Base-by-base conservation (phyloP, 1,140 invertebrate genomes). In the Tetragnatha versicolor region DNA sequence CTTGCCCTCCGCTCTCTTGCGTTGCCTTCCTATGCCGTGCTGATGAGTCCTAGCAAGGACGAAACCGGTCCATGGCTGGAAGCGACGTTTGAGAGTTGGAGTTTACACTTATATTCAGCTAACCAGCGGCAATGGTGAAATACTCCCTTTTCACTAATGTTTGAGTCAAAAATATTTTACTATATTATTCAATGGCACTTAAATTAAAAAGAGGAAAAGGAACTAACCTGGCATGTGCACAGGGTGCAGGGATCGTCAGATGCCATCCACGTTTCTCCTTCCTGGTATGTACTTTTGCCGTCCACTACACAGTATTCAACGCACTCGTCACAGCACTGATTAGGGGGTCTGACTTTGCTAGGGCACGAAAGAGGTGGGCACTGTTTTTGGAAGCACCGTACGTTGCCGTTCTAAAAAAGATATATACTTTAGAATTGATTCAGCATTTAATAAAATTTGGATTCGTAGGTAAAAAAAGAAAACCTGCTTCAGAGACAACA, bases 221-320 rank as follows among this genome's bases (percentile, higher is more conserved):
- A 22, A 29, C 22, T 89, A 88, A 93, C 91, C 89, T 91, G 91
- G 87, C 92, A 93, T 86, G 90, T 90, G 88, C 92, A 93, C 72
- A 89, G 88, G 81, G 90, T 89, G 87, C 92, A 93, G 65, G 89
- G 88, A 85, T 92, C 90, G 82, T 89, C 85, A 60, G 89, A 86
- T 66, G 89, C 88, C 81, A 88, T 27, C 79, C 79, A 80, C 31
- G 47, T 37, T 35, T 85, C 89, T 81, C 88, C 91, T 68, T 75
- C 53, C 7, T 65, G 37, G 25, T 70, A 22, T 27, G 49, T 37
- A n/a, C 22, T 65, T 12, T 47, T 39, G 0, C 20, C 51, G 58
- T 37, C 22, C 29, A 60, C 61, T 3, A 58, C 31, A 39, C 79
- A 80, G 6, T 53, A 68, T 25, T 61, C 51, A 9, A 61, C 25